A percentile compares a stretch with the other conserved stretches of the same genome.
Conservation (phyloP, 1,140 invertebrate genomes). For the Armadillidium nasatum region DNA sequence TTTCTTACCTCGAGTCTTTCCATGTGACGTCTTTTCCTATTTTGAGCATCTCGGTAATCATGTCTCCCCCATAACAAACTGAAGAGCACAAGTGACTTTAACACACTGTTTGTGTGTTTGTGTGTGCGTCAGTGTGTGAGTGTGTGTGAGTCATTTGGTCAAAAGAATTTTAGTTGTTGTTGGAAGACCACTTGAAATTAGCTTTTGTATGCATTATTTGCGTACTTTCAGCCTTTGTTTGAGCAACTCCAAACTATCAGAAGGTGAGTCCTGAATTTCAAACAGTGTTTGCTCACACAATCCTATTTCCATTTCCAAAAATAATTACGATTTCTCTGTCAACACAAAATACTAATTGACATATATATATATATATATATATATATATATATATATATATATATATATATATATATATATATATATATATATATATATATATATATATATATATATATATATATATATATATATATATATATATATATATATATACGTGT, state of each 20-base stretch:
- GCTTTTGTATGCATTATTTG: neutral
- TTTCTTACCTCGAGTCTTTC: too few relatives aligned
- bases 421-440: too few relatives aligned
- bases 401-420: too few relatives aligned
- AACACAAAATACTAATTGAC: neutral
- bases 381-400: too few relatives aligned
- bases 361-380: too few relatives aligned
- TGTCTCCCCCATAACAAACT: too few relatives aligned
- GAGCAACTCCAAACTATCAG: neutral
- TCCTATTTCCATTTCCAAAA: neutral
- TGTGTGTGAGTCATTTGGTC: neutral
- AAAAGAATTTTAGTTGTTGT: neutral
- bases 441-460: conserved; percentile 17
- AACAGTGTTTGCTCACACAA: neutral
- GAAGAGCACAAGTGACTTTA: too few relatives aligned
- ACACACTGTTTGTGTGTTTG: too few relatives aligned
- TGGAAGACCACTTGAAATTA: neutral
- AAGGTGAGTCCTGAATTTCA: neutral
- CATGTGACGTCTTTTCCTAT: too few relatives aligned
- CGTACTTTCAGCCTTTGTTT: neutral
- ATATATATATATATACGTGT: conserved; percentile 21
- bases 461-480: conserved; percentile 18
- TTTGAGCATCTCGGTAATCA: too few relatives aligned
- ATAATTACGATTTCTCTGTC: neutral
- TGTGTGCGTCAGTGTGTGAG: neutral